A percentile compares a stretch with the other conserved stretches of the same genome.
phyloP scores from a whole-genome alignment of 2,888 invertebrate genomes.

The Crossocerus cetratus region DNA sequence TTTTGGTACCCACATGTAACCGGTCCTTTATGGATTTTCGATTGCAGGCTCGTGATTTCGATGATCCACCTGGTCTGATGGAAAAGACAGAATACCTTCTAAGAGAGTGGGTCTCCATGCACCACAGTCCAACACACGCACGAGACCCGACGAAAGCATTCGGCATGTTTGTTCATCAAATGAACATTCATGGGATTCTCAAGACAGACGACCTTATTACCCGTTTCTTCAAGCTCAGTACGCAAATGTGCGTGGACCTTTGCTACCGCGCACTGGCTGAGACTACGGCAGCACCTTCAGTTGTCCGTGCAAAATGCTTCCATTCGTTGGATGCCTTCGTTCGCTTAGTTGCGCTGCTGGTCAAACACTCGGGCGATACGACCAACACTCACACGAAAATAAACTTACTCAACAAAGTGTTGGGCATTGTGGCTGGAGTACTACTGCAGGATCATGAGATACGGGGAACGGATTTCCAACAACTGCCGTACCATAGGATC shows the following conservation, averaged over 20 bases:
- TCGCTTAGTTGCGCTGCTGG: conserved; percentile 93
- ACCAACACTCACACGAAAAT: conserved; percentile 97
- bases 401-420: conserved; percentile 95
- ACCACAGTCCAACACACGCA: conserved; percentile 88
- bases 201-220: conserved; percentile 99
- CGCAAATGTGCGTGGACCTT: conserved; percentile 96
- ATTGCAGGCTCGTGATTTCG: conserved; percentile 87
- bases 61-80: conserved; percentile 95
- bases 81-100: conserved; percentile 97
- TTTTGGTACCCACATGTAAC: conserved; percentile 18
- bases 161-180: conserved; percentile 94
- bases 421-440: conserved; percentile 97
- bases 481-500: conserved; percentile 97
- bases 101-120: conserved; percentile 96
- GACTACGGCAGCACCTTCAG: conserved; percentile 81
- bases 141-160: conserved; percentile 94
- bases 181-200: conserved; percentile 96
- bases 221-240: conserved; percentile 96
- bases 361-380: conserved; percentile 94
- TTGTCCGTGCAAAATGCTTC: conserved; percentile 94
- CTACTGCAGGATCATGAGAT: conserved; percentile 97
- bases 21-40: conserved; percentile 29
- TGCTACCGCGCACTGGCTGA: conserved; percentile 92
- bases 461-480: conserved; percentile 93
- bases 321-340: conserved; percentile 97